Conservation (phyloP, 2,888 invertebrate genomes). For the Pheosia tremula region DNA sequence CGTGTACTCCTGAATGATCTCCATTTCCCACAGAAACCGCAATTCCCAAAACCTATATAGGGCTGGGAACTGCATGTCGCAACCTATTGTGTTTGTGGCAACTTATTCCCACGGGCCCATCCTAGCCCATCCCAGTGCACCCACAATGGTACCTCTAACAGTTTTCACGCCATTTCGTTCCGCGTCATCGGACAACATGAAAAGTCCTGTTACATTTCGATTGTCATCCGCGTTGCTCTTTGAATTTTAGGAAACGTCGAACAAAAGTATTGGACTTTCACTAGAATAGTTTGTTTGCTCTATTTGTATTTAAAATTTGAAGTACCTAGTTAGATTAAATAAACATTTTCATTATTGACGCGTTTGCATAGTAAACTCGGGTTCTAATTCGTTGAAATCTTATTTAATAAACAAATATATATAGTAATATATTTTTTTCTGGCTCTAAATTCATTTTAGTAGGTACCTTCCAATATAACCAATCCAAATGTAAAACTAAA, state of each 20-base stretch:
- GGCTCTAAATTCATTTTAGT: too few species aligned
- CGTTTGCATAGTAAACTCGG: too few species aligned
- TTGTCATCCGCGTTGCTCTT: conserved; percentile 56
- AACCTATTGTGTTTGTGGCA: conserved; percentile 19
- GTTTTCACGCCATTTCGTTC: conserved; percentile 75
- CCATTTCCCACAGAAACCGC: not conserved
- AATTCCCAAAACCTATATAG: not conserved
- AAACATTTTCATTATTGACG: too few species aligned
- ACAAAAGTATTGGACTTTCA: conserved; percentile 58
- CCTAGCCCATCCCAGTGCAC: conserved; percentile 66
- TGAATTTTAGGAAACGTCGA: conserved; percentile 49
- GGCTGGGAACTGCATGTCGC: not conserved
- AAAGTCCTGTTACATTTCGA: conserved; percentile 57
- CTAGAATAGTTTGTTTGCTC: conserved; percentile 46
- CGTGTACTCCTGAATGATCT: not conserved
- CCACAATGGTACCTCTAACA: conserved; percentile 48
- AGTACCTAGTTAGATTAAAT: too few species aligned
- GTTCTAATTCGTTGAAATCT: too few species aligned
- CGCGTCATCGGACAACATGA: conserved; percentile 62
- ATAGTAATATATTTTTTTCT: too few species aligned
- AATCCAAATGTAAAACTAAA: too few species aligned
- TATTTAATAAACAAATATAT: too few species aligned
- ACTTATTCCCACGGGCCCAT: conserved; percentile 68
- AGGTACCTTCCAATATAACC: too few species aligned
- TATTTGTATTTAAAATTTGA: conserved; percentile 3